Base-by-base conservation (phyloP, 2,888 invertebrate species). In the Chirona hameri region DNA sequence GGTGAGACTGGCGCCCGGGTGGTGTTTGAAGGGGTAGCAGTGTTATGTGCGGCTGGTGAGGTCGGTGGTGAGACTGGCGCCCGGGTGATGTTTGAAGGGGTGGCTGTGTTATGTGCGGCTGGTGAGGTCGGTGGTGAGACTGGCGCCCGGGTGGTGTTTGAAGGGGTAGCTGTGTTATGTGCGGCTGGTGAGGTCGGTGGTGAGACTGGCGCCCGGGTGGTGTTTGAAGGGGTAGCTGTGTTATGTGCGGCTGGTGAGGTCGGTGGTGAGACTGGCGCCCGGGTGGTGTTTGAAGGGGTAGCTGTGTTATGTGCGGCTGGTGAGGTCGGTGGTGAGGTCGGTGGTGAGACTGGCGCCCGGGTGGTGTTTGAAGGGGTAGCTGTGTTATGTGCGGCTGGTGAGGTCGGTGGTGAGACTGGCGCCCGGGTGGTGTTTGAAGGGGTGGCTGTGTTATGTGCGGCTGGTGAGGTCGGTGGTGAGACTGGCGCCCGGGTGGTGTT, bases 211-310 rank as follows among this genome's bases (percentile, higher is more conserved):
- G 39, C 39, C 39, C 39, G 39, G 4, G 4, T 39, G 39, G 39
- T 39, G 39, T 39, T 39, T 39, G 39, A 39, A 39, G 39, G 39
- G 39, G 39, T 39, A 5, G 39, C 39, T 39, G 39, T 39, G 39
- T 39, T 39, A n/a, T n/a, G n/a, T n/a, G n/a, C n/a, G n/a, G n/a
- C 89, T 91, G 84, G 90, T 92, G 92, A 92, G 89, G 92, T 91
- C 86, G 82, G 84, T 80, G 18, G 18, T 81, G 57, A 39, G 24
- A 18, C 39, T 39, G 39, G 39, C 39, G 39, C 39, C 39, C 39
- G 39, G 4, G 4, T 39, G 39, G 39, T 39, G 39, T 39, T 39
- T 39, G 39, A 39, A 39, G 39, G 39, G 39, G 39, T 39, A 5
- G 39, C 39, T 39, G 39, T 39, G 39, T 39, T 39, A n/a, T n/a